Conservation (phyloP, 2,113 vertebrate species). For the Onychorhynchus coronatus region DNA sequence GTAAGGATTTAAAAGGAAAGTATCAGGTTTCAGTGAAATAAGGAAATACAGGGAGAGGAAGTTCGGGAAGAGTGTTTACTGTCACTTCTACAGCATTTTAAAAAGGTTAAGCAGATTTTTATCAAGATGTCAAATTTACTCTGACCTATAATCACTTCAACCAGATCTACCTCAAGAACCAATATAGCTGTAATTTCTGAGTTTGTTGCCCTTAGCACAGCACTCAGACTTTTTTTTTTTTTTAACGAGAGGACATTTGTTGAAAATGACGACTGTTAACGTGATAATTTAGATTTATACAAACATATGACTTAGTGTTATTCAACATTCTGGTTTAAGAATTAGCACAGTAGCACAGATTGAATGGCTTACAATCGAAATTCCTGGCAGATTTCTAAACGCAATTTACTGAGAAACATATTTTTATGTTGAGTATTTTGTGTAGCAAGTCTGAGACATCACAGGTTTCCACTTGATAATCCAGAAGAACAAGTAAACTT, state of each 20-base stretch:
- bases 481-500: not conserved
- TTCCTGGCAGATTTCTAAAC: constrained; percentile 8
- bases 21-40: not conserved
- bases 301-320: not conserved
- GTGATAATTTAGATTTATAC: not conserved
- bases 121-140: not conserved
- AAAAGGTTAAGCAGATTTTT: not conserved
- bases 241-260: not conserved
- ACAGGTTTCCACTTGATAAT: not conserved
- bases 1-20: not conserved
- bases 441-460: not conserved
- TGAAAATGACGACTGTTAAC: not conserved
- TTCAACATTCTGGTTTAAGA: constrained; percentile 24
- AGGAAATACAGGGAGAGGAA: not conserved
- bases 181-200: not conserved
- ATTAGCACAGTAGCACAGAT: constrained; percentile 3
- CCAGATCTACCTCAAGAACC: not conserved
- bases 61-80: not conserved
- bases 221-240: not conserved
- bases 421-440: not conserved
- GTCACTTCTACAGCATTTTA: not conserved
- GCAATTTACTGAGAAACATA: not conserved
- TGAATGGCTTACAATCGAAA: not conserved
- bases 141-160: not conserved
- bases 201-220: not conserved